These are phyloP conservation scores for Nannobrachium achirus DNA, from an alignment of 2,113 vertebrate species.

Conservation along the genomic window DNA sequence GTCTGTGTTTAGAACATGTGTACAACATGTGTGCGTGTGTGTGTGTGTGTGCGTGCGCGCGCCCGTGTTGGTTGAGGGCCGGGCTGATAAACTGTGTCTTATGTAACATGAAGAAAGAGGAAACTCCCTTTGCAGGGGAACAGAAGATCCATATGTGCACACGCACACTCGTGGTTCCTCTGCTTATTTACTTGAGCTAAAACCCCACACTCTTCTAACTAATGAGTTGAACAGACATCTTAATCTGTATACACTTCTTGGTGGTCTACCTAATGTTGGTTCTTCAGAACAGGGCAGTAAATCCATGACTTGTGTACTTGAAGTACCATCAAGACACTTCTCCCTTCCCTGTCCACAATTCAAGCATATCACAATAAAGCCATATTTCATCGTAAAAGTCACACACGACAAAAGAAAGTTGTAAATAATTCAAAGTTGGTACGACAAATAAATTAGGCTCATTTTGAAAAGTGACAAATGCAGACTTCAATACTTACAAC, in stretches of 20 bases:
- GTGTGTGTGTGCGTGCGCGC: neutral
- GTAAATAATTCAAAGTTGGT: neutral
- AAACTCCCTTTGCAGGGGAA: neutral
- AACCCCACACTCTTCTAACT: neutral
- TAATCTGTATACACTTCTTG: neutral
- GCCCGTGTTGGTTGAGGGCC: neutral
- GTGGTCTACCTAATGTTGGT: neutral
- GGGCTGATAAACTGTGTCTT: neutral
- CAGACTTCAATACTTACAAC: too few relatives aligned
- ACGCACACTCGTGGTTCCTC: conserved; percentile 12
- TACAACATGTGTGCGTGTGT: too few relatives aligned
- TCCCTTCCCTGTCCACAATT: too few relatives aligned
- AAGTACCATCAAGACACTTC: too few relatives aligned
- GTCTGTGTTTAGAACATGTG: conserved; percentile 17
- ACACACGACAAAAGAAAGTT: neutral
- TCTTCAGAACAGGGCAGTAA: too few relatives aligned
- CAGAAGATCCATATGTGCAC: neutral
- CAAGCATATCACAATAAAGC: too few relatives aligned
- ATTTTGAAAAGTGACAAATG: too few relatives aligned
- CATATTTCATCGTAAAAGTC: too few relatives aligned
- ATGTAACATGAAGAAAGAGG: conserved; percentile 8
- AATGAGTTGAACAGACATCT: neutral
- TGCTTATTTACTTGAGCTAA: neutral
- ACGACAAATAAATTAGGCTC: neutral
- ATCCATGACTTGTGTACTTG: too few relatives aligned